phyloP scores from a whole-genome alignment of 2,888 invertebrate species.

The Limnephilus marmoratus region DNA sequence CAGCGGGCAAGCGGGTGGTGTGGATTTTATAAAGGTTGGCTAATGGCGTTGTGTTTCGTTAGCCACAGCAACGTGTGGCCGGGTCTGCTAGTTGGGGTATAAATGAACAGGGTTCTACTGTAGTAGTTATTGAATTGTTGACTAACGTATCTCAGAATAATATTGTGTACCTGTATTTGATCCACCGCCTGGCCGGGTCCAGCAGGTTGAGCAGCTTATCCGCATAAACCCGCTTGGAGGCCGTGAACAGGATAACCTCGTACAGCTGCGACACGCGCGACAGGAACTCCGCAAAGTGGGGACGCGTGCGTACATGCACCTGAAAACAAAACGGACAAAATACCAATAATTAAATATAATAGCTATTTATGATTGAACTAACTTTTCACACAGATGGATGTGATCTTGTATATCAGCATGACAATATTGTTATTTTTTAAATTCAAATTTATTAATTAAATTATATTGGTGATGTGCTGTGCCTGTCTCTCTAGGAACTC shows the following conservation, averaged over 20 bases:
- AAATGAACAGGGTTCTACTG: too few species aligned
- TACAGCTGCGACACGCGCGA: conserved; percentile 91
- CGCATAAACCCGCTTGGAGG: conserved; percentile 96
- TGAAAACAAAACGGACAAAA: conserved; percentile 63
- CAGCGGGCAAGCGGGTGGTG: too few species aligned
- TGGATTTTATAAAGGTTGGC: too few species aligned
- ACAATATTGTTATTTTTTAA: too few species aligned
- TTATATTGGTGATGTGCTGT: too few species aligned
- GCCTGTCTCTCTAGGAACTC: too few species aligned
- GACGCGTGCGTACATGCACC: conserved; percentile 90
- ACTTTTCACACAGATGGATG: background rate
- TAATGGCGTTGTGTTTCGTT: too few species aligned
- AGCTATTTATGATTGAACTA: background rate
- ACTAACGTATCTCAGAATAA: background rate
- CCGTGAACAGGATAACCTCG: conserved; percentile 97
- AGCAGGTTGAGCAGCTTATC: conserved; percentile 94
- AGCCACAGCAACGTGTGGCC: too few species aligned
- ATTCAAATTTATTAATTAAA: too few species aligned
- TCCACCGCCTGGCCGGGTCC: conserved; percentile 92
- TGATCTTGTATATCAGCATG: too few species aligned
- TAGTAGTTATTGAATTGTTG: too few species aligned
- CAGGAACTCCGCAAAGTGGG: conserved; percentile 94
- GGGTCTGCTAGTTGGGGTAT: too few species aligned
- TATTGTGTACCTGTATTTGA: conserved; percentile 80
- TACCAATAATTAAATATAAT: background rate